phyloP scores from a whole-genome alignment of 2,113 vertebrate species.

The Nyctibius bracteatus region DNA sequence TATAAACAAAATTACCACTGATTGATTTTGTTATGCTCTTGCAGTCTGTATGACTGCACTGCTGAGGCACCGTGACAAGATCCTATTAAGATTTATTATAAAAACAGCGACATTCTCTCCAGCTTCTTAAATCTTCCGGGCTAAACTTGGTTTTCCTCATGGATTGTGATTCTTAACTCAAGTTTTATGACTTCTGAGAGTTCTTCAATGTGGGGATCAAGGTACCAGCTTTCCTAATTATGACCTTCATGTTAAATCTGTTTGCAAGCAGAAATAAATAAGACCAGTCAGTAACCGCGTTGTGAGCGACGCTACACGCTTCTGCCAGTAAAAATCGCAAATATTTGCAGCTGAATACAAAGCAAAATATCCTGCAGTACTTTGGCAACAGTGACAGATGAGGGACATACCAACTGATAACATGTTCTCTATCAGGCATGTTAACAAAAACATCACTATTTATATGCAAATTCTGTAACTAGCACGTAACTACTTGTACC shows the following conservation, averaged over 20 bases:
- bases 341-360: not conserved
- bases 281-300: not conserved
- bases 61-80: not conserved
- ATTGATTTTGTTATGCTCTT: not conserved
- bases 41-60: not conserved
- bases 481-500: not conserved
- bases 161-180: not conserved
- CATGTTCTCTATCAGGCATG: not conserved
- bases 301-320: fast-evolving
- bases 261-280: not conserved
- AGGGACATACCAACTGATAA: not conserved
- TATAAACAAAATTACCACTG: not conserved
- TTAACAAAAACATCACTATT: not conserved
- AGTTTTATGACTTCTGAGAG: not conserved
- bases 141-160: not conserved
- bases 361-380: not conserved
- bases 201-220: not conserved
- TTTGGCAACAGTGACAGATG: not conserved
- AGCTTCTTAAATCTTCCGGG: not conserved
- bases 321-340: not conserved
- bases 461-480: not conserved
- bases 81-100: not conserved
- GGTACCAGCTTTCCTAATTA: not conserved
- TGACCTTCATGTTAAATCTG: not conserved
- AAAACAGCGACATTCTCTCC: not conserved